Percentiles rank a stretch among this genome's conserved stretches.
Evolutionary conservation across 2,113 vertebrate species (phyloP).

Genomic region (Rhinichthys klamathensis): DNA sequence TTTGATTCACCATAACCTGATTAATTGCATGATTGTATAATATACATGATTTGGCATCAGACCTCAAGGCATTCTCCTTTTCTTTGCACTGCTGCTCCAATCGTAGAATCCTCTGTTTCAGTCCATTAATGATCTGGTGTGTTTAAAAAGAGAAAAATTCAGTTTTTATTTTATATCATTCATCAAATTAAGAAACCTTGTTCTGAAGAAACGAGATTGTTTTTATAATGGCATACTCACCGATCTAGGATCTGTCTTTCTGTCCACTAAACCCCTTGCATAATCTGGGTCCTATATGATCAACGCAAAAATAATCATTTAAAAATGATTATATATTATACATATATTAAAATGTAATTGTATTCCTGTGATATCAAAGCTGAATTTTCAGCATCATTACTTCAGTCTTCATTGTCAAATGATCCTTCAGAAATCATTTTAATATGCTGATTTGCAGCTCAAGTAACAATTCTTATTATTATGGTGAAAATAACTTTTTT

Average conservation of each 20-base stretch:
- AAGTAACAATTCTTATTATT: not conserved
- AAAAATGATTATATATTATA: not conserved
- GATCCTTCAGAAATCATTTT: not conserved
- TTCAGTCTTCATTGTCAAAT: not conserved
- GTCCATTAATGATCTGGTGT: slow-evolving; percentile 81
- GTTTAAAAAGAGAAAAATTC: not conserved
- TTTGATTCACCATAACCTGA: not conserved
- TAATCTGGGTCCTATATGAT: slow-evolving; percentile 80
- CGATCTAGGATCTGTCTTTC: slow-evolving; percentile 77
- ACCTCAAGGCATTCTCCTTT: slow-evolving; percentile 86
- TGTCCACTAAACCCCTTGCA: slow-evolving; percentile 82
- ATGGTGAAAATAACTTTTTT: not conserved
- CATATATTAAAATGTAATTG: too few species aligned
- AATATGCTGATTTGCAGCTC: not conserved
- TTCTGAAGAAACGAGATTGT: not conserved
- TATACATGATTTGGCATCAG: slow-evolving; percentile 11
- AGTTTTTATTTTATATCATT: not conserved
- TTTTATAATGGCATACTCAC: slow-evolving; percentile 72
- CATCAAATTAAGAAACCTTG: not conserved
- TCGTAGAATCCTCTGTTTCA: slow-evolving; percentile 88
- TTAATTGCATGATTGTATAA: not conserved
- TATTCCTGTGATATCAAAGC: not conserved
- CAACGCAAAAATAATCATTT: not conserved
- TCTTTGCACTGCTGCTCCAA: slow-evolving; percentile 91
- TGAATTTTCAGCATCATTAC: not conserved